Conservation (phyloP, 2,888 invertebrate genomes). For the Microchrysa polita region DNA sequence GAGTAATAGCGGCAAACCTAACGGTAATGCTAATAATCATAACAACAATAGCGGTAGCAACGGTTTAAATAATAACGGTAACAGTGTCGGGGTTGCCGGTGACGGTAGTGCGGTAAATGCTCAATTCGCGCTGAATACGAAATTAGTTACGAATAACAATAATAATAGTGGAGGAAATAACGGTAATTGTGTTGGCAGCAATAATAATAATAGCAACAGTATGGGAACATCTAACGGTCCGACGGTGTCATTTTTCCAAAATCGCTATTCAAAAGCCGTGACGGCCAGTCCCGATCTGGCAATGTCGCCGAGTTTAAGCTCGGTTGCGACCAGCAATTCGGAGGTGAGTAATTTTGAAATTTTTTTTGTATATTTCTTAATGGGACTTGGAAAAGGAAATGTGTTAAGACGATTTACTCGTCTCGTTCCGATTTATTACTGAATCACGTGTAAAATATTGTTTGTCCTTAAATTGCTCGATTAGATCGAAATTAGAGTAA, state of each 20-base stretch:
- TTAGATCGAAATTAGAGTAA: too few species aligned
- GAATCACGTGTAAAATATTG: too few species aligned
- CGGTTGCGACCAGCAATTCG: conserved; percentile 81
- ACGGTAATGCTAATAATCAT: not conserved
- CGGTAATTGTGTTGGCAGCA: conserved; percentile 20
- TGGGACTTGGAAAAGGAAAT: too few species aligned
- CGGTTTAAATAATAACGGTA: not conserved
- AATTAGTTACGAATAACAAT: not conserved
- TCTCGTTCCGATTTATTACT: too few species aligned
- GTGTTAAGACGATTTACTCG: too few species aligned
- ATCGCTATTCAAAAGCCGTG: conserved; percentile 65
- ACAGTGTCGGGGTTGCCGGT: not conserved
- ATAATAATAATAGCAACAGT: conserved; percentile 32
- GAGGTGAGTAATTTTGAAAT: conserved; percentile 74
- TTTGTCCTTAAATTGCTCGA: too few species aligned
- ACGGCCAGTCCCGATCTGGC: conserved; percentile 66
- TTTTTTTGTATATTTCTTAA: too few species aligned
- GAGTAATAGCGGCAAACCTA: not conserved
- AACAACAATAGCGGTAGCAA: conserved; percentile 17
- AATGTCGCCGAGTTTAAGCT: conserved; percentile 78
- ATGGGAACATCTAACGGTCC: not conserved
- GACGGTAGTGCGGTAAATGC: not conserved
- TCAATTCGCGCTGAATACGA: too few species aligned
- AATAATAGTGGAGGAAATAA: conserved; percentile 32
- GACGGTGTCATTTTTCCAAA: conserved; percentile 58